Evolutionary conservation across 2,113 vertebrate genomes (phyloP).

Genomic region (Heptranchias perlo): DNA sequence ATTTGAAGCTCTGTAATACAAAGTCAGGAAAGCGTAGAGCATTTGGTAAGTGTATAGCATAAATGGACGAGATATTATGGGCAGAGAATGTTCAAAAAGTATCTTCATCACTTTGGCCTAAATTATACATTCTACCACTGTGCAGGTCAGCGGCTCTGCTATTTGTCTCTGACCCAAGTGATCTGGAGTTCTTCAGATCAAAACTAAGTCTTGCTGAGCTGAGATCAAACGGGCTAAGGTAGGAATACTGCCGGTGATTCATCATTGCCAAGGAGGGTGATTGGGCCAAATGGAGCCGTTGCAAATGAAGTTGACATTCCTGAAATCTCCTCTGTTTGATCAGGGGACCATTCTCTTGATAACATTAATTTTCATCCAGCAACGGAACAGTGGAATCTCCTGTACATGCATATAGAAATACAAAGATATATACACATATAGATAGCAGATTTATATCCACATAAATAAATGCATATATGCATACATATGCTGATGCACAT

Average conservation of each 20-base stretch:
- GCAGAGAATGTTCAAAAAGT: conserved; percentile 59
- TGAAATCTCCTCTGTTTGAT: conserved; percentile 54
- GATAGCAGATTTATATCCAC: background rate
- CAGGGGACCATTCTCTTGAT: conserved; percentile 44
- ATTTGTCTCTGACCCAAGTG: conserved; percentile 82
- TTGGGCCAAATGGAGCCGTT: conserved; percentile 63
- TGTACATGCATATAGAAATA: background rate
- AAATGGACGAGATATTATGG: no score
- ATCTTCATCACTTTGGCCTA: conserved; percentile 66
- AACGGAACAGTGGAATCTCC: background rate
- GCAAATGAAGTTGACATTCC: conserved; percentile 62
- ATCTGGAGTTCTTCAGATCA: conserved; percentile 98
- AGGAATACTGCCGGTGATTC: conserved; percentile 85
- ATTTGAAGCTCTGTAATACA: no score
- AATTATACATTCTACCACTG: conserved; percentile 80
- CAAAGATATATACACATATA: background rate
- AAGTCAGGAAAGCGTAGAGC: background rate
- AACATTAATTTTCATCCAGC: conserved; percentile 21
- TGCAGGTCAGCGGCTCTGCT: conserved; percentile 86
- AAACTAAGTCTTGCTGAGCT: conserved; percentile 84
- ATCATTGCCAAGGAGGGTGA: conserved; percentile 73
- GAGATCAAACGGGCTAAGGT: conserved; percentile 92
- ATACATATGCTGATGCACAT: background rate
- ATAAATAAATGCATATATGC: background rate
- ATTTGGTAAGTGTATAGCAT: background rate